phyloP scores from a whole-genome alignment of 1,140 invertebrate genomes.

The Hypothenemus hampei region DNA sequence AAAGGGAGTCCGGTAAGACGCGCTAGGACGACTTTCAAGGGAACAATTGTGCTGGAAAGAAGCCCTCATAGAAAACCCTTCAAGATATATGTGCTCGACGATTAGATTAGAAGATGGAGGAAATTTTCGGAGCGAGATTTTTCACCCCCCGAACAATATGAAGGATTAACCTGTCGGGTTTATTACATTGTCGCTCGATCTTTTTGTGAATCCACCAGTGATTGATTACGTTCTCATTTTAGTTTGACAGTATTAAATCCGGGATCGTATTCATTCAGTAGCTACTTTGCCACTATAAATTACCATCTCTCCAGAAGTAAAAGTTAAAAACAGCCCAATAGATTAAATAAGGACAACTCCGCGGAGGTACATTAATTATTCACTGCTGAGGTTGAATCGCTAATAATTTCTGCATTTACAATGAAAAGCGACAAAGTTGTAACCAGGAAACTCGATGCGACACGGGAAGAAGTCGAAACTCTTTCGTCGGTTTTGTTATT shows the following conservation, averaged over 20 bases:
- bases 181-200: slow-evolving; percentile 29
- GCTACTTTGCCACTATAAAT: too few species aligned
- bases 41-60: slow-evolving; percentile 22
- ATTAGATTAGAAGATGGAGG: slow-evolving; percentile 28
- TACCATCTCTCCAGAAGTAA: too few species aligned
- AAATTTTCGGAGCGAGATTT: slow-evolving; percentile 23
- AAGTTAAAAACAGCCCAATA: too few species aligned
- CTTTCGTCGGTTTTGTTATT: too few species aligned
- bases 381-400: too few species aligned
- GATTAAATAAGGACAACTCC: too few species aligned
- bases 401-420: too few species aligned
- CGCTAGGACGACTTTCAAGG: slow-evolving; percentile 23
- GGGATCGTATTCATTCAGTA: slow-evolving; percentile 22
- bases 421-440: too few species aligned
- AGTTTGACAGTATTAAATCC: slow-evolving; percentile 22
- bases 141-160: slow-evolving; percentile 26
- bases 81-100: slow-evolving; percentile 28
- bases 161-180: slow-evolving; percentile 29
- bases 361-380: too few species aligned
- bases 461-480: too few species aligned
- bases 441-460: too few species aligned
- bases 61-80: slow-evolving; percentile 23
- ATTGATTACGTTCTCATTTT: slow-evolving; percentile 24
- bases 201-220: slow-evolving; percentile 25
- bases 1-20: too few species aligned